Evolutionary conservation across 2,113 vertebrate genomes (phyloP), one percentile per base, ranked within the genome.

Genomic region (Laticauda laticaudata): DNA sequence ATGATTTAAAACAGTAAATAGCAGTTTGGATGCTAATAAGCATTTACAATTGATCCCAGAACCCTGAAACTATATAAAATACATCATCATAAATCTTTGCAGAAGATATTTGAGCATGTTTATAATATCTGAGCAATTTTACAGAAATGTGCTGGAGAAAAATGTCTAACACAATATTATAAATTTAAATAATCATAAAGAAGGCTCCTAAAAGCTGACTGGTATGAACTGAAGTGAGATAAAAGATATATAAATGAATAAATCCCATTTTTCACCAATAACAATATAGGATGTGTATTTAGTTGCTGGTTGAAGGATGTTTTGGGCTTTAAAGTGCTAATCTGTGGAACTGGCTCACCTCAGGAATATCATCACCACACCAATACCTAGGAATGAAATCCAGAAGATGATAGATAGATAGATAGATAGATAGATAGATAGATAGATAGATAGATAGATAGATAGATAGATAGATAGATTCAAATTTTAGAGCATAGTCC

Each of bases 11-110:
- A 88, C 88, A 81, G 48, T 91, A 91, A 93, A 91, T 91, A 54
- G 92, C 34, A 48, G 81, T 81, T 88, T 51, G 87, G 61, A 91
- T 91, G n/a, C 43, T 93, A 91, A 93, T 93, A 93, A 93, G 91
- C 86, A 88, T 93, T 91, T 93, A 88, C 93, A 81, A 45, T 93
- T 75, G 75, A 81, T 93, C 53, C 61, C 90, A 88, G 90, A 87
- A 93, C 59, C 18, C 34, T 20, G 34, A 88, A 93, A 91, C 88
- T 93, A 59, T 59, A 86, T 81, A 81, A 81, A 81, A 81, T 39
- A 75, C 86, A 91, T 88, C 54, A 88, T 43, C 26, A 48, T 93
- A 88, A 93, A 93, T 91, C 53, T 57, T 51, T n/a, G 7, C 43
- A 55, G 91, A 75, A 93, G 61, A 88, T 91, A 91, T 45, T 64